Base-by-base conservation (phyloP, 1,140 invertebrate species). In the Hycleus cichorii region DNA sequence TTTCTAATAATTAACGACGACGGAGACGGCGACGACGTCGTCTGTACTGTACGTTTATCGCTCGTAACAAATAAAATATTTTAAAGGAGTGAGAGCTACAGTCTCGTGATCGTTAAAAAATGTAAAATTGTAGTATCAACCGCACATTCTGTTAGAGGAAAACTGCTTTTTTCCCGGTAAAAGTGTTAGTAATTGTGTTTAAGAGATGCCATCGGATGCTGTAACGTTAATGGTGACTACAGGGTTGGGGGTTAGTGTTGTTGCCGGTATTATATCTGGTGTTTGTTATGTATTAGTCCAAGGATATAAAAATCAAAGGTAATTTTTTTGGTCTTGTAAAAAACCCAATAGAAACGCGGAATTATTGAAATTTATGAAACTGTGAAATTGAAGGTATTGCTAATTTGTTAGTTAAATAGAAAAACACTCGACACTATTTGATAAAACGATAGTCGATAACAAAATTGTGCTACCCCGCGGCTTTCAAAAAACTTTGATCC, bases 201-300 rank as follows among this genome's bases (percentile, higher is more conserved):
- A 48, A 38, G 44, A 49, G 18, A 73, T 73, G 70, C 70, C 72
- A 70, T 75, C 77, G 3, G 79, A 81, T 61, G 74, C 77, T 1
- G 56, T 75, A 0, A 65, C 72, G 2, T 60, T 81, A 47, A 76
- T 76, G 2, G 67, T 82, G 32, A 73, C 76, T 0, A 74, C 79
- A 0, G 77, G 80, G 4, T 72, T 82, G 26, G 80, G 80, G 55
- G 70, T 82, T 10, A 79, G 80, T 24, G 74, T 82, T 10, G 63
- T 82, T n/a, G 80, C 80, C 8, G 80, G 80, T 0, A 77, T 82
- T 40, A 72, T 82, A 3, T 81, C 79, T 2, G 80, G 80, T 18
- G 78, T 82, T 3, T 80, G 77, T 68, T 82, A 80, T 58, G 69
- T 82, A 27, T 67, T 81, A 40, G 71, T 74, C n/a, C 76, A 79